These are phyloP conservation scores for Buphagus erythrorhynchus DNA, from an alignment of 2,797 vertebrate genomes.

Conservation along the genomic window DNA sequence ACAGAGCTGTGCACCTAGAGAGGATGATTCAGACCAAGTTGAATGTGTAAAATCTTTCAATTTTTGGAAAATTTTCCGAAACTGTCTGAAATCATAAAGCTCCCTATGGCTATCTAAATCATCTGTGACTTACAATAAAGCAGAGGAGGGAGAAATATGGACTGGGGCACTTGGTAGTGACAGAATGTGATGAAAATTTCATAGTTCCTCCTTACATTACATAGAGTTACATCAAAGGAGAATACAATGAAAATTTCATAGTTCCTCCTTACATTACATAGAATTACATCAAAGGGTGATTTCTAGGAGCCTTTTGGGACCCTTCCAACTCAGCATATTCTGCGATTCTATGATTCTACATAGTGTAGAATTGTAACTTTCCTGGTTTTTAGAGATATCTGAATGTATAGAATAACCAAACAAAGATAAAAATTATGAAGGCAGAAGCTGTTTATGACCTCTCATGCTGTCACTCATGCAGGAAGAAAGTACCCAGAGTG, in stretches of 20 bases:
- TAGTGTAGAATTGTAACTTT: background rate
- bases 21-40: background rate
- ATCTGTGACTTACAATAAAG: background rate
- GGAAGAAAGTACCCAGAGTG: background rate
- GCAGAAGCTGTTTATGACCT: background rate
- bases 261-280: background rate
- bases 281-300: background rate
- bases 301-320: background rate
- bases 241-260: background rate
- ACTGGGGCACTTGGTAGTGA: background rate
- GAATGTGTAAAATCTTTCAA: background rate
- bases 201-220: background rate
- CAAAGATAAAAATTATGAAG: background rate
- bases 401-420: background rate
- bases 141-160: background rate
- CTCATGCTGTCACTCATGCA: background rate
- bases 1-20: background rate
- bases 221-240: background rate
- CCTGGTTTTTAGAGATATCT: background rate
- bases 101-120: background rate
- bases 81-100: background rate
- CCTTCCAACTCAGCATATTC: background rate
- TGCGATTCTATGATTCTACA: background rate
- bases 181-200: background rate
- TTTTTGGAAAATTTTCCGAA: background rate